Base-by-base conservation (phyloP, 2,888 invertebrate species). In the Rhodophaea formosa region DNA sequence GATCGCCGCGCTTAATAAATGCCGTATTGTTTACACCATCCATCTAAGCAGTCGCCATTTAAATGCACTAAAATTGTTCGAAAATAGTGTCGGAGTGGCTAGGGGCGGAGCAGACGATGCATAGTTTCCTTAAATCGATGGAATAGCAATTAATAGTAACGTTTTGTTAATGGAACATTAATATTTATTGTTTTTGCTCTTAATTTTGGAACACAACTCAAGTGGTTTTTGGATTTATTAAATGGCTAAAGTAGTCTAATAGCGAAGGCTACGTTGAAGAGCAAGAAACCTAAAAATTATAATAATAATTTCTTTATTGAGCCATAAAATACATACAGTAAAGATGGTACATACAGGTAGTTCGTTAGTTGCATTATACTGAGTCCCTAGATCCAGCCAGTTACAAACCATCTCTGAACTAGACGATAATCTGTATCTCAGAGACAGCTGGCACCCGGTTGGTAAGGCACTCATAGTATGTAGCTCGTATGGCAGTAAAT, bases 1-100 rank as follows among this genome's bases (percentile, higher is more conserved):
- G 80, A 85, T 80, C 72, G 71, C 72, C 70, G 68, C 76, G 72
- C 77, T 84, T 83, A 83, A 86, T 83, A 84, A n/a, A 82, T 76
- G 71, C 63, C 73, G 71, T 73, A 75, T 72, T 84, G 84, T 85
- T 85, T 79, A 82, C 79, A 71, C 74, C 71, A 76, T 81, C 67
- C 68, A 63, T 69, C 65, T 64, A 65, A 72, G 74, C 67, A 64
- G 70, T 63, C 65, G 66, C 71, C 72, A 77, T 82, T 82, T 82
- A 78, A 79, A 83, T 69, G 73, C 66, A 69, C 71, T 82, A 72
- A 79, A 78, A 71, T 71, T 63, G 60, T 66, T 66, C 69, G 65
- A 67, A 80, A 80, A 80, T 84, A 82, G 69, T 71, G 77, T 3
- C 39, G 1, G 23, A 39, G 79, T 80, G 78, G 80, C 72, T 77